These are phyloP conservation scores for Zootoca vivipara DNA, from an alignment of 2,113 vertebrate species.

Conservation along the genomic window DNA sequence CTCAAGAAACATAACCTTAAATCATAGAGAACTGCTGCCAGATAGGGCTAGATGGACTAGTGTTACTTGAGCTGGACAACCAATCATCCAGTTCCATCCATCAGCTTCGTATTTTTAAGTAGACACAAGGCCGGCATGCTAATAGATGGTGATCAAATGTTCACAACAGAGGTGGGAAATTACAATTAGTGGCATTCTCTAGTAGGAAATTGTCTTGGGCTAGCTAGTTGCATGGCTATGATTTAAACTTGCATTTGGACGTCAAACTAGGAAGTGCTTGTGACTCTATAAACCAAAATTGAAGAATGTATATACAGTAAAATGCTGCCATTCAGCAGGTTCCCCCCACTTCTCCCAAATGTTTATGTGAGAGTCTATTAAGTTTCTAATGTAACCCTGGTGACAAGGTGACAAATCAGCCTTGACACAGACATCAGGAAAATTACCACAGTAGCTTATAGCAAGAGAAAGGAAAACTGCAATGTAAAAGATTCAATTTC, in stretches of 20 bases:
- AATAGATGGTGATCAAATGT: background rate
- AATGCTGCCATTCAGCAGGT: background rate
- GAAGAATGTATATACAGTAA: background rate
- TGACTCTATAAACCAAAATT: background rate
- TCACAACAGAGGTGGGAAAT: background rate
- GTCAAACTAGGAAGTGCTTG: background rate
- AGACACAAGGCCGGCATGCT: background rate
- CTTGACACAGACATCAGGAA: background rate
- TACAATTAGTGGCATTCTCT: background rate
- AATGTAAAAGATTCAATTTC: conserved; percentile 43
- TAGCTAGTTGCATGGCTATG: background rate
- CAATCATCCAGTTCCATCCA: too few species aligned
- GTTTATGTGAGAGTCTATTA: conserved; percentile 14
- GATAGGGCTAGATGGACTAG: background rate
- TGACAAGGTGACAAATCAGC: conserved; percentile 35
- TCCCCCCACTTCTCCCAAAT: accelerated
- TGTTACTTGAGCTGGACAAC: background rate
- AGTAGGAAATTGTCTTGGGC: background rate
- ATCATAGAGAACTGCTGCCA: too few species aligned
- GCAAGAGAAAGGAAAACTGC: conserved; percentile 32
- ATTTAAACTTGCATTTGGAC: background rate
- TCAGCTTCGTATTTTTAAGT: background rate
- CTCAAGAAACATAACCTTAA: background rate
- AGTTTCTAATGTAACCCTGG: background rate
- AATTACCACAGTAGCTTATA: conserved; percentile 34